These are phyloP conservation scores for Ptychodera flava DNA, from an alignment of 35 echinoderm and acorn worm genomes.

Conservation along the genomic window DNA sequence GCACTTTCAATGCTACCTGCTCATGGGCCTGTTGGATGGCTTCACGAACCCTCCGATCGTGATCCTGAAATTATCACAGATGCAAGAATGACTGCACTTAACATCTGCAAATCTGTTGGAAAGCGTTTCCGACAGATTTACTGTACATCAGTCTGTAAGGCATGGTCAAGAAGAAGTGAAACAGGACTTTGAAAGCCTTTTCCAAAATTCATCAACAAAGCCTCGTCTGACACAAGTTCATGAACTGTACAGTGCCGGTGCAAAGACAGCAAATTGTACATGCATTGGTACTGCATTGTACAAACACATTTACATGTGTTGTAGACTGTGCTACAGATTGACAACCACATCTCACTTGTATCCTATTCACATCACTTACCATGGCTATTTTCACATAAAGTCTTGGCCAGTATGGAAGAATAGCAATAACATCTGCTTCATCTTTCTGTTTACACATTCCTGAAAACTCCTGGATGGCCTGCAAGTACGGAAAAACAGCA, in stretches of 20 bases:
- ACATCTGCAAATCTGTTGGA: not conserved
- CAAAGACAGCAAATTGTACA: no score
- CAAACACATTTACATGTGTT: no score
- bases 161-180: no score
- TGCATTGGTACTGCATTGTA: no score
- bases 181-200: not conserved
- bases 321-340: no score
- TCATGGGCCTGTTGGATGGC: constrained; percentile 69
- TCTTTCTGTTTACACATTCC: constrained; percentile 68
- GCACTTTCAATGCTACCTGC: constrained; percentile 48
- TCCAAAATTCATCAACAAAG: not conserved
- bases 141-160: not conserved
- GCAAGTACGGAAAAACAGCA: not conserved
- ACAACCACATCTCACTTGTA: no score
- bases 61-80: constrained; percentile 37
- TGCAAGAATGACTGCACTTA: not conserved
- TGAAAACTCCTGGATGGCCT: constrained; percentile 87
- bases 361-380: no score
- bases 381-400: constrained; percentile 63
- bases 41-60: constrained; percentile 87
- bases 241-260: not conserved
- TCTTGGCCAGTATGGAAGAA: constrained; percentile 79
- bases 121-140: not conserved
- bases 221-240: not conserved
- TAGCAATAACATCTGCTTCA: constrained; percentile 33